Percentiles rank a stretch among this genome's conserved stretches.
Evolutionary conservation across 2,888 invertebrate genomes (phyloP).

Genomic region (Amiota communis): DNA sequence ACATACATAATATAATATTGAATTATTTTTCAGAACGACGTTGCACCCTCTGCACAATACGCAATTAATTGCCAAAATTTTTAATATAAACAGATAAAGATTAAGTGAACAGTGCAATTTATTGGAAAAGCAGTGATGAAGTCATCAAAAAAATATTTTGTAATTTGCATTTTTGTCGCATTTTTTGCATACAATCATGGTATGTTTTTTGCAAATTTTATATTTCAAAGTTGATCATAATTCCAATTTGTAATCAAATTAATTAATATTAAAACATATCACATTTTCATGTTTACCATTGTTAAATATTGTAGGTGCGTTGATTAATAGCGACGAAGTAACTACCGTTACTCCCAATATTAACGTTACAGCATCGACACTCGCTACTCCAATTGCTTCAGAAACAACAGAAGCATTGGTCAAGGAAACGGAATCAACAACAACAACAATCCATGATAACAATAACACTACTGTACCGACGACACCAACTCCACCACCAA

Average conservation of each 20-base stretch:
- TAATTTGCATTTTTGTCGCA: slow-evolving; percentile 62
- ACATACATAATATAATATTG: too few species aligned
- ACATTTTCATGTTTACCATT: neutral
- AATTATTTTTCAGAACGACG: neutral
- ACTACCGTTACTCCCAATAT: slow-evolving; percentile 35
- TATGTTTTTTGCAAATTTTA: slow-evolving; percentile 34
- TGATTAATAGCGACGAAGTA: slow-evolving; percentile 29
- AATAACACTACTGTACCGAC: slow-evolving; percentile 4
- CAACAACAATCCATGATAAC: slow-evolving; percentile 10
- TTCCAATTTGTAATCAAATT: slow-evolving; percentile 24
- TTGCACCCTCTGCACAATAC: neutral
- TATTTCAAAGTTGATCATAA: too few species aligned
- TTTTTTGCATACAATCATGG: slow-evolving; percentile 58
- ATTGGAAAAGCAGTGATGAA: slow-evolving; percentile 49
- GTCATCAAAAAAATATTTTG: slow-evolving; percentile 58
- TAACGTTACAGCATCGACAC: slow-evolving; percentile 30
- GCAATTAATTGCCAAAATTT: neutral
- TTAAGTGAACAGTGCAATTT: neutral
- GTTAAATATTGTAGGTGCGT: slow-evolving; percentile 44
- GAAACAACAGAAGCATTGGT: slow-evolving; percentile 39
- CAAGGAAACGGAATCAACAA: neutral
- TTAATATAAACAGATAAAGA: neutral
- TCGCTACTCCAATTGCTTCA: slow-evolving; percentile 36
- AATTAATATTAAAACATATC: slow-evolving; percentile 25
- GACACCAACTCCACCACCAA: slow-evolving; percentile 10